A percentile compares a stretch with the other conserved stretches of the same genome.
These are phyloP conservation scores for Caenorhabditis elegans DNA, from an alignment of 1,140 invertebrate species.

Conservation along the genomic window WBcel235 BX284605.5:8166001-8166500, in stretches of 20 bases:
- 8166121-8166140: neutral
- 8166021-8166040: too few species aligned
- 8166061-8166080: neutral
- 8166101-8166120: neutral
- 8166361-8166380: neutral
- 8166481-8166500: neutral
- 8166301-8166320: neutral
- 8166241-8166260: conserved; percentile 7
- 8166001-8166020: too few species aligned
- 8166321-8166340: neutral
- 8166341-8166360: too few species aligned
- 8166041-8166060: neutral
- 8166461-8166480: neutral
- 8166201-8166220: conserved; percentile 6
- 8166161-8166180: neutral
- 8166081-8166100: neutral
- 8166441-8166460: neutral
- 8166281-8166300: neutral
- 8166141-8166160: neutral
- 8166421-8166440: neutral
- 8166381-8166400: neutral
- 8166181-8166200: conserved; percentile 17
- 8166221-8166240: neutral
- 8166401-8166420: neutral
- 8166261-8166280: conserved; percentile 7